Percentiles rank a stretch among this genome's conserved stretches.
These are phyloP conservation scores for Nymphalis polychloros DNA, from an alignment of 2,888 invertebrate genomes.

Conservation along the genomic window DNA sequence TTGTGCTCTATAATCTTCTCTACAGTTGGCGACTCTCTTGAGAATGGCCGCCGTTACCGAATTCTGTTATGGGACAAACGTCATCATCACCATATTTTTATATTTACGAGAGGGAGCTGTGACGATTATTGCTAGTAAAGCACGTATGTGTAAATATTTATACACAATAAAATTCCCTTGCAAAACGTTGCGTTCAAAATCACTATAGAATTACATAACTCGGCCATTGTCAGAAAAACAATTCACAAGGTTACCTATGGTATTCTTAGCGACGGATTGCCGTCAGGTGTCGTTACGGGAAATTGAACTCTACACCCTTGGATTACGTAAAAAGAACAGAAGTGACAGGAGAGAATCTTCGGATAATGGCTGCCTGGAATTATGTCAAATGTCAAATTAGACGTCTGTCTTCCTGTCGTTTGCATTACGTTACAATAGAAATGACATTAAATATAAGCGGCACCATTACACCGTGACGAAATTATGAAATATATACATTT, in stretches of 20 bases:
- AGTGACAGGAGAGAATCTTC: conserved; percentile 46
- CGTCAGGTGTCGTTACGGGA: conserved; percentile 7
- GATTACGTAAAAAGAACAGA: not conserved
- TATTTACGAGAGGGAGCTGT: too few species aligned
- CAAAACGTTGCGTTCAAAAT: not conserved
- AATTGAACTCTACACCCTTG: conserved; percentile 12
- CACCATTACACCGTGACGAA: conserved; percentile 49
- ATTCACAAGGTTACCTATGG: conserved; percentile 10
- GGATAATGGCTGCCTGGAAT: conserved; percentile 59
- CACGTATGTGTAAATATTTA: not conserved
- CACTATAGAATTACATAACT: conserved; percentile 1
- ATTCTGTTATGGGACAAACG: too few species aligned
- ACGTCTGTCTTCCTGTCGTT: conserved; percentile 72
- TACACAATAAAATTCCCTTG: not conserved
- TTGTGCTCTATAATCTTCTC: too few species aligned
- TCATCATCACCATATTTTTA: too few species aligned
- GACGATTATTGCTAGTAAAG: not conserved
- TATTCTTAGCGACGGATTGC: conserved; percentile 20
- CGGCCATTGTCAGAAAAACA: conserved; percentile 6
- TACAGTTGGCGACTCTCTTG: too few species aligned
- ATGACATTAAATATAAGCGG: conserved; percentile 57
- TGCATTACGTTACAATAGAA: conserved; percentile 70
- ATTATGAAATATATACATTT: not conserved
- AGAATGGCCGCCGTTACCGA: too few species aligned
- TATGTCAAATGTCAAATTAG: conserved; percentile 78